Conservation (phyloP, 2,888 invertebrate species). For the Agrilus cyanescens region DNA sequence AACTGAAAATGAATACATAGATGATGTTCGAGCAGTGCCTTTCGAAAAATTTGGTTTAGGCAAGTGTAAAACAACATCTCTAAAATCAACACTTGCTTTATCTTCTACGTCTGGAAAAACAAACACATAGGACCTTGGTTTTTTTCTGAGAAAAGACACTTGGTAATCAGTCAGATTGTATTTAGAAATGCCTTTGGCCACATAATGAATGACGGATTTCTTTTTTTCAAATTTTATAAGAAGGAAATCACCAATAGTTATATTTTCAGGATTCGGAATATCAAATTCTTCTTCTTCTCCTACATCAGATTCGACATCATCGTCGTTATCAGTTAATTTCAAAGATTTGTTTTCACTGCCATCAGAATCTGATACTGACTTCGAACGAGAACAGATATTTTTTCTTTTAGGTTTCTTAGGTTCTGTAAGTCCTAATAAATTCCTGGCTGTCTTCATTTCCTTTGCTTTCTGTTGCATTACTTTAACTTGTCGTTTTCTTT, state of each 20-base stretch:
- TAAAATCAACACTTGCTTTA: slow-evolving; percentile 19
- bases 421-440: slow-evolving; percentile 15
- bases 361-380: slow-evolving; percentile 15
- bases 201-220: slow-evolving; percentile 6
- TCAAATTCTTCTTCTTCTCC: slow-evolving; percentile 3
- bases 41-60: slow-evolving; percentile 17
- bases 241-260: slow-evolving; percentile 4
- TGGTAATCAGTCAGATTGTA: slow-evolving; percentile 2
- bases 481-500: background rate
- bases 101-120: slow-evolving; percentile 18
- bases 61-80: slow-evolving; percentile 21
- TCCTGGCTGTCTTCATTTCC: slow-evolving; percentile 13
- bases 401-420: slow-evolving; percentile 16
- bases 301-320: slow-evolving; percentile 1
- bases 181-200: slow-evolving; percentile 4
- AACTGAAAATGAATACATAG: slow-evolving; percentile 14
- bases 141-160: slow-evolving; percentile 5
- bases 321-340: slow-evolving; percentile 19
- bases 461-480: slow-evolving; percentile 2
- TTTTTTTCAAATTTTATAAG: slow-evolving; percentile 9
- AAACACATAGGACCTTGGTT: slow-evolving; percentile 5
- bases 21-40: slow-evolving; percentile 15
- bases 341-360: slow-evolving; percentile 18
- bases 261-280: slow-evolving; percentile 3
- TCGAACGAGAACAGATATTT: slow-evolving; percentile 12